phyloP scores from a whole-genome alignment of 1,140 invertebrate species.

The Macrocentrus cingulum region DNA sequence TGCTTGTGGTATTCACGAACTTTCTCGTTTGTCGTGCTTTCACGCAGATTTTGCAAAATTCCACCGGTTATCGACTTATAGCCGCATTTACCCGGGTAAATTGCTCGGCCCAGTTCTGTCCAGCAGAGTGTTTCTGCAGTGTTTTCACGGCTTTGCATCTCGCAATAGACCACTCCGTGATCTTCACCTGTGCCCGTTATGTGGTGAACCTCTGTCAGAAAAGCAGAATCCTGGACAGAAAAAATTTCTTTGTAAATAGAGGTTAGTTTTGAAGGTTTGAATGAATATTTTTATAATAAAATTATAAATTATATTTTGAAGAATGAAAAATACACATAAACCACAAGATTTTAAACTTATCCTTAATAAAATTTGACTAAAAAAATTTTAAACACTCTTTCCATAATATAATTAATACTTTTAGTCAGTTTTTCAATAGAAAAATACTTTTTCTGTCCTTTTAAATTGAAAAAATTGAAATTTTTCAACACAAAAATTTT shows the following conservation, averaged over 20 bases:
- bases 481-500: neutral
- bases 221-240: conserved; percentile 73
- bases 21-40: conserved; percentile 79
- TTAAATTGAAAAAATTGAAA: conserved; percentile 27
- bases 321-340: too few species aligned
- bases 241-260: conserved; percentile 13
- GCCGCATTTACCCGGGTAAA: conserved; percentile 80
- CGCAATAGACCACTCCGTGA: conserved; percentile 90
- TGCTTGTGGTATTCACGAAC: conserved; percentile 80
- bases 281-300: too few species aligned
- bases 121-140: conserved; percentile 71
- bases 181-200: conserved; percentile 84
- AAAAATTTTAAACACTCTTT: too few species aligned
- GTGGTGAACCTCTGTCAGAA: conserved; percentile 89
- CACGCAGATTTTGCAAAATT: conserved; percentile 79
- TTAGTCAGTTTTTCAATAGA: too few species aligned
- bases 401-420: too few species aligned
- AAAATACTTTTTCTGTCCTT: too few species aligned
- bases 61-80: conserved; percentile 86
- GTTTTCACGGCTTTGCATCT: conserved; percentile 88
- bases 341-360: too few species aligned
- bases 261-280: too few species aligned
- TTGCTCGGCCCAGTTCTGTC: conserved; percentile 64
- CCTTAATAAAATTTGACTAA: too few species aligned
- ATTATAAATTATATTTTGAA: too few species aligned